Conservation (phyloP, 2,888 invertebrate species). For the Mythimna ferrago region DNA sequence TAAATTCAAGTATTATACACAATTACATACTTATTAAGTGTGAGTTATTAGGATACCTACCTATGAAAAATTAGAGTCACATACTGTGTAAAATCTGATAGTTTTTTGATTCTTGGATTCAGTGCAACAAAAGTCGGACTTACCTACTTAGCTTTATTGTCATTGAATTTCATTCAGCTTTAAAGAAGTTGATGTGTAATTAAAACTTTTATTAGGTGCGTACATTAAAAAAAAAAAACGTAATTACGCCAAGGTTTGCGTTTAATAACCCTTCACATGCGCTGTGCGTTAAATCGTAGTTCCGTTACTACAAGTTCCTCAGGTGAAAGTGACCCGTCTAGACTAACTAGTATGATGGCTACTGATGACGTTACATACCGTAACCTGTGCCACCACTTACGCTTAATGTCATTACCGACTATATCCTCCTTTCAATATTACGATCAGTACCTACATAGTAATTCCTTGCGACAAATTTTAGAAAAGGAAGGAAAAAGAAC, state of each 20-base stretch:
- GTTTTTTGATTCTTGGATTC: neutral
- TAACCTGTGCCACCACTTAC: conserved; percentile 41
- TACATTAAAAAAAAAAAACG: conserved; percentile 10
- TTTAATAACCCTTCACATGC: conserved; percentile 26
- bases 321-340: conserved; percentile 59
- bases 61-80: neutral
- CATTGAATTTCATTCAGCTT: neutral
- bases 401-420: conserved; percentile 27
- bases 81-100: neutral
- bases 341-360: conserved; percentile 38
- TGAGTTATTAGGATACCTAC: too few relatives aligned
- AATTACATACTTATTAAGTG: too few relatives aligned
- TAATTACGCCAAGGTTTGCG: conserved; percentile 2
- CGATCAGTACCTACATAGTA: conserved; percentile 2
- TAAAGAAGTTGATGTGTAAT: neutral
- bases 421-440: conserved; percentile 33
- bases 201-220: conserved; percentile 2
- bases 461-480: conserved; percentile 4
- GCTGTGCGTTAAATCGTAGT: conserved; percentile 24
- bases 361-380: conserved; percentile 38
- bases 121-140: neutral
- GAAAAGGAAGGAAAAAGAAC: conserved; percentile 21
- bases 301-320: conserved; percentile 28
- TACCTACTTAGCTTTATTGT: neutral
- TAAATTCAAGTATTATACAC: too few relatives aligned